phyloP scores from a whole-genome alignment of 2,888 invertebrate species.

The Lithosia quadra region DNA sequence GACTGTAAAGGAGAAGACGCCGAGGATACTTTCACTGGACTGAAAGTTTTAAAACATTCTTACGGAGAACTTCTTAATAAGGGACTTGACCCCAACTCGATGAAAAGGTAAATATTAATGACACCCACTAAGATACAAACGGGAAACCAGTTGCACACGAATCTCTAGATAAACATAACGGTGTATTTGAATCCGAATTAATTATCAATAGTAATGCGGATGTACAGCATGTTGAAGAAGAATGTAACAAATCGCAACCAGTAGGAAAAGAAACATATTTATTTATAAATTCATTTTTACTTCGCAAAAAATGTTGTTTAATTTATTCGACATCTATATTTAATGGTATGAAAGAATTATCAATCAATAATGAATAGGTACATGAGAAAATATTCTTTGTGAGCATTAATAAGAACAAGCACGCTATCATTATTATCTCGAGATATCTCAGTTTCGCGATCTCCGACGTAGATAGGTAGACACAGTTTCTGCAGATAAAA shows the following conservation, averaged over 20 bases:
- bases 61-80: slow-evolving; percentile 80
- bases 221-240: neutral
- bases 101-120: slow-evolving; percentile 69
- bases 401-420: slow-evolving; percentile 33
- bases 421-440: slow-evolving; percentile 50
- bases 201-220: slow-evolving; percentile 2
- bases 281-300: neutral
- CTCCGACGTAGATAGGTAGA: slow-evolving; percentile 21
- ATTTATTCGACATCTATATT: neutral
- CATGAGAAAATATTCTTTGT: slow-evolving; percentile 54
- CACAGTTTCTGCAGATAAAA: slow-evolving; percentile 31
- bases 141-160: slow-evolving; percentile 33
- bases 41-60: slow-evolving; percentile 84
- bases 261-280: neutral
- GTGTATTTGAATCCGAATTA: slow-evolving; percentile 28
- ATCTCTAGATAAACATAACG: slow-evolving; percentile 45
- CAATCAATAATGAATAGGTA: slow-evolving; percentile 36
- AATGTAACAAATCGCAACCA: neutral
- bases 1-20: slow-evolving; percentile 72
- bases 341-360: neutral
- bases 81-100: slow-evolving; percentile 64
- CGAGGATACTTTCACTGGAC: slow-evolving; percentile 86
- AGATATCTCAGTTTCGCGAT: slow-evolving; percentile 38
- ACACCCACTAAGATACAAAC: slow-evolving; percentile 21
- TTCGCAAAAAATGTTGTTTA: neutral